Evolutionary conservation across 2,888 invertebrate species (phyloP), one percentile per base, ranked within the genome.

Genomic region (Esperia sulphurella): DNA sequence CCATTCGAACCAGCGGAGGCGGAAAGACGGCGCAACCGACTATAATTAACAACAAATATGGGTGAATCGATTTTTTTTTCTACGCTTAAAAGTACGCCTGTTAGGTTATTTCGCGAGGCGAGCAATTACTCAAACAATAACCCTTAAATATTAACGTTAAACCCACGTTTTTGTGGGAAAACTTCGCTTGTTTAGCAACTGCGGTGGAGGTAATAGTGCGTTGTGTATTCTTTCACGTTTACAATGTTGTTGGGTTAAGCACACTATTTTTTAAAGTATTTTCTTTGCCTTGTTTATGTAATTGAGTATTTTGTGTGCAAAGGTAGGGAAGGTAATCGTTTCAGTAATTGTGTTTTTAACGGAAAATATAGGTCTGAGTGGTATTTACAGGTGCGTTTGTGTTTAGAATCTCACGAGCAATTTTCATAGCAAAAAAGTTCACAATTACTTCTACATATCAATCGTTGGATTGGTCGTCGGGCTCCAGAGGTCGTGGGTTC

Each of bases 41-140:
- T 76, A 86, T 89, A 88, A 89, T 89, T 88, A 88, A 88, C 87
- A 86, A 87, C 88, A 88, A 88, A 89, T 89, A 85, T 88, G 88
- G 85, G 85, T 80, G 79, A 85, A 88, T 88, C 86, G 88, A 87
- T 86, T 83, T 82, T 31, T n/a, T 80, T 80, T 70, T 62, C 60
- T 59, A 54, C 63, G 63, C 58, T 65, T 68, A 58, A 59, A 67
- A 75, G 75, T 71, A 68, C 76, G 74, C 71, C 78, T 74, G 77
- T 82, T 79, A 77, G 71, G 75, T 77, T 78, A 76, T 73, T 75
- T 76, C 62, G 75, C 76, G 68, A 66, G 65, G 73, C 74, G 74
- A 75, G 76, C 84, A 84, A 85, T 88, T 82, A 83, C 83, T 72
- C 71, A 73, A 75, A 82, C 78, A 79, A 76, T 77, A 72, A 74